phyloP scores from a whole-genome alignment of 2,797 vertebrate genomes.

The Eleutherodactylus coqui region DNA sequence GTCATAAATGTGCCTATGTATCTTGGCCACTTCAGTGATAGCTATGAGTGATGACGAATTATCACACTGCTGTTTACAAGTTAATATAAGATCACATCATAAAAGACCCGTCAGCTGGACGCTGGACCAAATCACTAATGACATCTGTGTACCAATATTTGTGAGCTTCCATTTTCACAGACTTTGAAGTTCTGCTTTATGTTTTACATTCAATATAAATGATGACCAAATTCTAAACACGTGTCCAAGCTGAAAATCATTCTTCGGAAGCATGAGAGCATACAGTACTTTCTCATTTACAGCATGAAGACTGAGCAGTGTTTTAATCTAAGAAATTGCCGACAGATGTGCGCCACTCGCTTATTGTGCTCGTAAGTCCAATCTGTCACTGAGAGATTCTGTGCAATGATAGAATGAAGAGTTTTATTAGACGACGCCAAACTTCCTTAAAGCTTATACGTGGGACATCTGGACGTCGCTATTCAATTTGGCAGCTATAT shows the following conservation, averaged over 20 bases:
- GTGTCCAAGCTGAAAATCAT: background rate
- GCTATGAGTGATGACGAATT: too few relatives aligned
- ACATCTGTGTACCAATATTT: too few relatives aligned
- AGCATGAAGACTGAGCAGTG: background rate
- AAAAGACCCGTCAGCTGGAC: too few relatives aligned
- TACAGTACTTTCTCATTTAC: background rate
- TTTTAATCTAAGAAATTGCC: background rate
- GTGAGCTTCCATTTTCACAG: too few relatives aligned
- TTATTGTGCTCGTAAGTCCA: background rate
- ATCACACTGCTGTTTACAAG: too few relatives aligned
- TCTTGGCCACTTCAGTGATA: too few relatives aligned
- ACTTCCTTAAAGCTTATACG: background rate
- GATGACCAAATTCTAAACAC: background rate
- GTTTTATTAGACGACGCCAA: background rate
- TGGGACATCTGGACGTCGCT: slow-evolving; percentile 1
- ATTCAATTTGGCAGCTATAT: background rate
- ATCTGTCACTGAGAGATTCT: slow-evolving; percentile 15
- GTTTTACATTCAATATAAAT: too few relatives aligned
- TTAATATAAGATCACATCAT: too few relatives aligned
- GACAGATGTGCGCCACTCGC: slow-evolving; percentile 23
- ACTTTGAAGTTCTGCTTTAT: too few relatives aligned
- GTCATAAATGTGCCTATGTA: too few relatives aligned
- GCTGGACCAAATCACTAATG: too few relatives aligned
- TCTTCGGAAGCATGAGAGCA: background rate
- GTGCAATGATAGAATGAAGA: slow-evolving; percentile 7